phyloP scores from a whole-genome alignment of 2,797 vertebrate species.

The Leptodactylus fallax region DNA sequence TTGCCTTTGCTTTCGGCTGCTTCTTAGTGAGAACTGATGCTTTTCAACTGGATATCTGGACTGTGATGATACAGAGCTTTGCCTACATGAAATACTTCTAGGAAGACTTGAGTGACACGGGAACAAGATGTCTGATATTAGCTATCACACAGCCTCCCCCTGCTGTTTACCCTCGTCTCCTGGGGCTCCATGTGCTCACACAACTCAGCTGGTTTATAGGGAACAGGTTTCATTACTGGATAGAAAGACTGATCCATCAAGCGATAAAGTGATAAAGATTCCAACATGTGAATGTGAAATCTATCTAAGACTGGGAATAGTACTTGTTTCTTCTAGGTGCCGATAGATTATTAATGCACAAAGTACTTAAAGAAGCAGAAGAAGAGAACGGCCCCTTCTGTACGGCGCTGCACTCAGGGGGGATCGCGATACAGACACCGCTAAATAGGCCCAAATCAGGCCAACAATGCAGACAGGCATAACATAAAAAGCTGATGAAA shows the following conservation, averaged over 20 bases:
- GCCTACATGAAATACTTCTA: neutral
- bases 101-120: neutral
- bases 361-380: neutral
- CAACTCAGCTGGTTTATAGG: neutral
- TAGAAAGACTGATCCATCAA: neutral
- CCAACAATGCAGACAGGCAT: neutral
- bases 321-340: neutral
- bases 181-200: neutral
- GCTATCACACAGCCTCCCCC: neutral
- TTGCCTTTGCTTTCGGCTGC: neutral
- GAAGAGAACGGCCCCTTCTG: neutral
- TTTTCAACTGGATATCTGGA: constrained; percentile 9
- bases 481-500: neutral
- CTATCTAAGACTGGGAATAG: neutral
- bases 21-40: constrained; percentile 11
- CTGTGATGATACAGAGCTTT: constrained; percentile 23
- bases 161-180: neutral
- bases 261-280: neutral
- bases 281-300: neutral
- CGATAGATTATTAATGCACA: neutral
- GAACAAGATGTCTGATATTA: neutral
- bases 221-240: neutral
- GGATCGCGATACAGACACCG: neutral
- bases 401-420: neutral
- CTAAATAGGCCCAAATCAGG: neutral